phyloP scores from a whole-genome alignment of 1,140 invertebrate genomes.

The Drosophila nikananu region DNA sequence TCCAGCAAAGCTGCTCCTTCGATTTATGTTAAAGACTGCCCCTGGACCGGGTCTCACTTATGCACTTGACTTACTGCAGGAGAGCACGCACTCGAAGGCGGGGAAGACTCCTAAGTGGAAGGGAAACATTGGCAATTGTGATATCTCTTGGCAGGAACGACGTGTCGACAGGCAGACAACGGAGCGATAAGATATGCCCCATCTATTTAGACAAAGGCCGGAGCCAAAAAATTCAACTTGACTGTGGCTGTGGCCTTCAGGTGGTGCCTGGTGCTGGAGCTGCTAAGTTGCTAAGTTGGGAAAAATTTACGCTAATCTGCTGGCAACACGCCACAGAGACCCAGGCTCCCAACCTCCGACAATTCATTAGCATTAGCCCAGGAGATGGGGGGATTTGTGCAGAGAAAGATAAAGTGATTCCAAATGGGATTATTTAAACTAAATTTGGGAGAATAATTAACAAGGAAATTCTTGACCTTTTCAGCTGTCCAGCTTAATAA shows the following conservation, averaged over 20 bases:
- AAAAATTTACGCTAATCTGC: conserved; percentile 72
- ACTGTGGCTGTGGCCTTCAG: conserved; percentile 33
- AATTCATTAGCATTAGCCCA: conserved; percentile 58
- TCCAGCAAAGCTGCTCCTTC: conserved; percentile 20
- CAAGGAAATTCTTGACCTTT: too few species aligned
- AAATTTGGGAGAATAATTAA: not conserved
- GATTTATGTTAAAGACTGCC: conserved; percentile 54
- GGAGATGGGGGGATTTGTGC: conserved; percentile 1
- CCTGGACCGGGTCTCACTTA: conserved; percentile 22
- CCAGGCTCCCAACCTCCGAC: conserved; percentile 36
- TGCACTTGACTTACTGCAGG: conserved; percentile 66
- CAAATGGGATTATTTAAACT: not conserved
- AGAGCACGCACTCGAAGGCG: conserved; percentile 53
- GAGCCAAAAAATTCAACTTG: conserved; percentile 43
- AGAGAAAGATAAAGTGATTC: conserved; percentile 3
- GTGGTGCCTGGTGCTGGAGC: conserved; percentile 27
- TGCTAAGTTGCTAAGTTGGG: conserved; percentile 41
- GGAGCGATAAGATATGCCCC: conserved; percentile 74
- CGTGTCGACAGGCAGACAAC: conserved; percentile 74
- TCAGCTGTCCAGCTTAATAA: not conserved
- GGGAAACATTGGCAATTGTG: conserved; percentile 58
- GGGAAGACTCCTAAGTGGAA: conserved; percentile 4
- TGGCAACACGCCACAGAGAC: conserved; percentile 70
- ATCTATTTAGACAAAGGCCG: conserved; percentile 71
- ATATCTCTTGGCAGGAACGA: conserved; percentile 74